phyloP scores from a whole-genome alignment of 2,888 invertebrate genomes.

The Oegoconia quadripuncta region DNA sequence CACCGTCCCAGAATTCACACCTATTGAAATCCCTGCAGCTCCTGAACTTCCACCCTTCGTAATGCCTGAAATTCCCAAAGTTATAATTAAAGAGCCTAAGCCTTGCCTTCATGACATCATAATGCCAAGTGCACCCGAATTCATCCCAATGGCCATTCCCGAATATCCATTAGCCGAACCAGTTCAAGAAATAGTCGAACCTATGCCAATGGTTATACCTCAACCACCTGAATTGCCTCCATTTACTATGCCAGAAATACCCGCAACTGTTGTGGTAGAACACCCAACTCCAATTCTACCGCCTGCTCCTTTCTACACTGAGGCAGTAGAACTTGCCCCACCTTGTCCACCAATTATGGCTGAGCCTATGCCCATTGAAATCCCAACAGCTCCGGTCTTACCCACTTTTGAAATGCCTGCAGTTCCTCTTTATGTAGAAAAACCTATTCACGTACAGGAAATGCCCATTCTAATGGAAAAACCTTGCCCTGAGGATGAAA shows the following conservation, averaged over 20 bases:
- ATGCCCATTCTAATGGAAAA: no score
- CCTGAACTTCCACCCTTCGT: slow-evolving; percentile 10
- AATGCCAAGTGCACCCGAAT: no score
- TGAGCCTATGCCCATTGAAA: neutral
- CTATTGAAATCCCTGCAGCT: slow-evolving; percentile 2
- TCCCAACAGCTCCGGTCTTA: neutral
- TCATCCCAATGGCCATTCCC: no score
- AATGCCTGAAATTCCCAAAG: slow-evolving; percentile 5
- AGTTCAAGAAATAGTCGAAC: slow-evolving; percentile 5
- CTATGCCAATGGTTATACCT: slow-evolving; percentile 9
- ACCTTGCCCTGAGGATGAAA: slow-evolving; percentile 3
- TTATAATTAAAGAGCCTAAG: neutral
- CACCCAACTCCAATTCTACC: slow-evolving; percentile 1
- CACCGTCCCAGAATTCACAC: neutral
- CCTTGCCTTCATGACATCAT: neutral
- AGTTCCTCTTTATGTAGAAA: no score
- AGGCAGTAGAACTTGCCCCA: neutral
- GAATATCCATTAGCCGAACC: slow-evolving; percentile 1
- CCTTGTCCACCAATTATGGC: neutral
- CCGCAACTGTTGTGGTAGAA: slow-evolving; percentile 9
- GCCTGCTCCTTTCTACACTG: neutral
- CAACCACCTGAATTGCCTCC: slow-evolving; percentile 26
- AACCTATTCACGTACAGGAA: no score
- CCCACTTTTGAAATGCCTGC: neutral
- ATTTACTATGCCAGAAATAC: slow-evolving; percentile 20